Conservation (phyloP, 2,113 vertebrate species). For the Sphaerodactylus townsendi region DNA sequence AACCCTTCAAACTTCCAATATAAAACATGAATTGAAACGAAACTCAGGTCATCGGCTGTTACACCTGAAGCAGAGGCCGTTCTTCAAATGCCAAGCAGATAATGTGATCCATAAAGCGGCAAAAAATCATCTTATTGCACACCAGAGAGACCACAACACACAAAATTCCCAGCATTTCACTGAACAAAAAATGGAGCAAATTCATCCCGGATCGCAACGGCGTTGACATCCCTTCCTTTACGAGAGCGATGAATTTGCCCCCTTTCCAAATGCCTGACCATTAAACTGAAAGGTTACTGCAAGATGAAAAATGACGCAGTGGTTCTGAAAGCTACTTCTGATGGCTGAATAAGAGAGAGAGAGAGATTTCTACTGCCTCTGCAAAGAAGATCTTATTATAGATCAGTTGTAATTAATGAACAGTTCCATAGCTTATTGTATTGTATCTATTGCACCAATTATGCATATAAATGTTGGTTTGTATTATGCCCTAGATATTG, state of each 20-base stretch:
- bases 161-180: conserved; percentile 29
- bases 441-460: not conserved
- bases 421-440: not conserved
- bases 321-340: not conserved
- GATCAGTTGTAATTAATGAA: not conserved
- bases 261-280: not conserved
- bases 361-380: not conserved
- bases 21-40: conserved; percentile 11
- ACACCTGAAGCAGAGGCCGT: conserved; percentile 16
- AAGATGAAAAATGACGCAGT: not conserved
- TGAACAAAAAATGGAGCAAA: conserved; percentile 13
- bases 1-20: not conserved
- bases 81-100: conserved; percentile 40
- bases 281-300: not conserved
- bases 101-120: conserved; percentile 20
- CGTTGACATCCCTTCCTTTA: not conserved
- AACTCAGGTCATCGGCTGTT: conserved; percentile 33
- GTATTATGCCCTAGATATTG: not conserved
- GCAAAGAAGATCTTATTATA: conserved; percentile 6
- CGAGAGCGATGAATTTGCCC: not conserved
- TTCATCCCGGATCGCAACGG: conserved; percentile 5
- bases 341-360: not conserved
- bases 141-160: not conserved
- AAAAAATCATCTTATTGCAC: conserved; percentile 36
- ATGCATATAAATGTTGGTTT: conserved; percentile 5